Evolutionary conservation across 92 coral and sea anemone genomes (phyloP).

Genomic region (Zoanthus gigantus): DNA sequence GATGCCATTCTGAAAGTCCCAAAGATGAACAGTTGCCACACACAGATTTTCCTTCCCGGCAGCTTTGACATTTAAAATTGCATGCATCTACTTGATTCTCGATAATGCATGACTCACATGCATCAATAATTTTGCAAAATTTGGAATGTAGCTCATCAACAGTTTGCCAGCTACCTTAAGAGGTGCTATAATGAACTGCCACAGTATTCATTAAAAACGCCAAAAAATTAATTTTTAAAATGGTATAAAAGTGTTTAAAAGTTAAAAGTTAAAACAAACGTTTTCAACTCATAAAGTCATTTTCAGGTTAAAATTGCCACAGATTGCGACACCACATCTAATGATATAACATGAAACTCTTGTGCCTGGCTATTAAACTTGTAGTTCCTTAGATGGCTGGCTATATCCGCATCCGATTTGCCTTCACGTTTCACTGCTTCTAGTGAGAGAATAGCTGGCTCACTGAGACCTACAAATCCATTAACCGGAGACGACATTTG

Average conservation of each 20-base stretch:
- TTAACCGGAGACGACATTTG: constrained; percentile 59
- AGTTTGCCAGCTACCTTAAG: constrained; percentile 64
- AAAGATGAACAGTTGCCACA: constrained; percentile 55
- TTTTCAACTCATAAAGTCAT: too few species aligned
- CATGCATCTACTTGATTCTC: constrained; percentile 42
- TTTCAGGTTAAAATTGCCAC: too few species aligned
- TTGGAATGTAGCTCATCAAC: constrained; percentile 58
- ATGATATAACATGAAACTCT: constrained; percentile 58
- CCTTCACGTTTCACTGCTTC: constrained; percentile 48
- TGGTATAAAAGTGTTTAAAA: too few species aligned
- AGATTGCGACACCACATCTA: constrained; percentile 58
- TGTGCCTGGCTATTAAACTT: constrained; percentile 54
- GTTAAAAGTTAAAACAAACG: too few species aligned
- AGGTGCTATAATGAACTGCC: constrained; percentile 58
- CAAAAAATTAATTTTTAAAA: too few species aligned
- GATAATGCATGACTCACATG: constrained; percentile 54
- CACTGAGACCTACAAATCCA: constrained; percentile 59
- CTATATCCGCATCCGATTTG: constrained; percentile 57
- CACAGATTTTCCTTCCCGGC: constrained; percentile 21
- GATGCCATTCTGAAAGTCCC: constrained; percentile 69
- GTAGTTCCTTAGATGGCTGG: constrained; percentile 46
- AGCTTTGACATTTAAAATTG: constrained; percentile 6
- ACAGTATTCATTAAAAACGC: constrained; percentile 6
- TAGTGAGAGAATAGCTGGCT: constrained; percentile 49
- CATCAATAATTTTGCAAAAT: constrained; percentile 47